Percentiles rank a stretch among this genome's conserved stretches.
phyloP scores from a whole-genome alignment of 2,888 invertebrate species.

The Lepidocyrtoides sp. region DNA sequence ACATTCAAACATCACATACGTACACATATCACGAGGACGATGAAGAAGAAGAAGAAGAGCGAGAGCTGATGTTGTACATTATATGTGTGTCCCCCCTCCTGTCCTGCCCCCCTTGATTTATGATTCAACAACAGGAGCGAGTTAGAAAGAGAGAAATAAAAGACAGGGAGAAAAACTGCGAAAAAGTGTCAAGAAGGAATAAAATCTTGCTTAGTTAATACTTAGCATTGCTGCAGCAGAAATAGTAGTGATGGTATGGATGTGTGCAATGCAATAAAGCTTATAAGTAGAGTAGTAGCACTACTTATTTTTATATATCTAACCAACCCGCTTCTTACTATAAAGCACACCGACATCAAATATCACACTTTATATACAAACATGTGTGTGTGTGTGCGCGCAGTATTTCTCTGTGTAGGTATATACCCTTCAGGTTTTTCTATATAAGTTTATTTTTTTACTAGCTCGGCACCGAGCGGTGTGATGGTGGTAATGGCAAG shows the following conservation, averaged over 20 bases:
- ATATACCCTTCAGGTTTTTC: constrained; percentile 43
- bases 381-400: background rate
- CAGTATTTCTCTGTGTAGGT: background rate
- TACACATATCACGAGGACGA: constrained; percentile 44
- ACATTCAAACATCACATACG: constrained; percentile 40
- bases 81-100: constrained; percentile 81
- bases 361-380: background rate
- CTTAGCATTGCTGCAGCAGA: constrained; percentile 14
- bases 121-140: constrained; percentile 83
- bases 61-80: constrained; percentile 47
- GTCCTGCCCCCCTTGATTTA: constrained; percentile 85
- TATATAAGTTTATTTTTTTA: constrained; percentile 23
- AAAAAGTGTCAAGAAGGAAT: constrained; percentile 79
- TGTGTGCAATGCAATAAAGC: constrained; percentile 2
- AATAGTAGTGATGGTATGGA: too few relatives aligned
- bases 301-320: too few relatives aligned
- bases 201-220: constrained; percentile 80
- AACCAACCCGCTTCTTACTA: background rate
- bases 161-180: constrained; percentile 75
- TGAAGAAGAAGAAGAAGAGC: constrained; percentile 24
- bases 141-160: constrained; percentile 66
- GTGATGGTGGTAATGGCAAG: constrained; percentile 73
- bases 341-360: background rate
- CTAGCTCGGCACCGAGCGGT: constrained; percentile 41
- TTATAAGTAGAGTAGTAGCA: background rate